Percentiles rank a stretch among this genome's conserved stretches.
Evolutionary conservation across 2,113 vertebrate species (phyloP).

Genomic region (Xenus cinereus): DNA sequence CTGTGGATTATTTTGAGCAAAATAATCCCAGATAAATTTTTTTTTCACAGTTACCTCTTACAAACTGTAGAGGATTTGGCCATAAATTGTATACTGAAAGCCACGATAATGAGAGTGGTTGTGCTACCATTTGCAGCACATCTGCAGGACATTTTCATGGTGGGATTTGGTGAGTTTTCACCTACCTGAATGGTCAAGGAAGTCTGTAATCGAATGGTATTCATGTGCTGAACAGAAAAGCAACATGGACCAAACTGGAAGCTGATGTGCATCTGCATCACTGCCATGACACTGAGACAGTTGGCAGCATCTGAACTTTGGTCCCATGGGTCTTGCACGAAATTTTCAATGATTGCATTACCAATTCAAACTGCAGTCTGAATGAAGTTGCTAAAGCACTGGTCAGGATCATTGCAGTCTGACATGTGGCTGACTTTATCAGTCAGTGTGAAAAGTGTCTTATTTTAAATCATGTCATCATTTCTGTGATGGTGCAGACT

Average conservation of each 20-base stretch:
- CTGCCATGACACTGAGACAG: neutral
- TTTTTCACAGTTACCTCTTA: neutral
- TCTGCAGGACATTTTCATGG: neutral
- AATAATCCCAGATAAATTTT: neutral
- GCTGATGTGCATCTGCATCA: neutral
- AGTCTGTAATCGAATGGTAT: neutral
- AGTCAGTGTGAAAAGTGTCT: neutral
- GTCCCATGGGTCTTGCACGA: neutral
- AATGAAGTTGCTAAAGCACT: neutral
- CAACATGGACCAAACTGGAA: neutral
- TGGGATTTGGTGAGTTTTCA: neutral
- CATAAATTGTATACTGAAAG: neutral
- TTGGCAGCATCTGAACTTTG: neutral
- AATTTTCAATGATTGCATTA: neutral
- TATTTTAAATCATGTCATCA: rapidly evolving
- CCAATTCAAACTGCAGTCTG: neutral
- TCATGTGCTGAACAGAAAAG: neutral
- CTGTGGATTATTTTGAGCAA: neutral
- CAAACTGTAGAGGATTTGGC: neutral
- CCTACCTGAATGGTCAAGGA: neutral
- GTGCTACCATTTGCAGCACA: neutral
- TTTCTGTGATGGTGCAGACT: neutral
- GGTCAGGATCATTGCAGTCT: neutral
- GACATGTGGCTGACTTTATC: neutral
- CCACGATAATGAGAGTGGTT: neutral